A percentile compares a stretch with the other conserved stretches of the same genome.
These are phyloP conservation scores for Sceloporus tristichus DNA, from an alignment of 2,113 vertebrate species.

Conservation along the genomic window DNA sequence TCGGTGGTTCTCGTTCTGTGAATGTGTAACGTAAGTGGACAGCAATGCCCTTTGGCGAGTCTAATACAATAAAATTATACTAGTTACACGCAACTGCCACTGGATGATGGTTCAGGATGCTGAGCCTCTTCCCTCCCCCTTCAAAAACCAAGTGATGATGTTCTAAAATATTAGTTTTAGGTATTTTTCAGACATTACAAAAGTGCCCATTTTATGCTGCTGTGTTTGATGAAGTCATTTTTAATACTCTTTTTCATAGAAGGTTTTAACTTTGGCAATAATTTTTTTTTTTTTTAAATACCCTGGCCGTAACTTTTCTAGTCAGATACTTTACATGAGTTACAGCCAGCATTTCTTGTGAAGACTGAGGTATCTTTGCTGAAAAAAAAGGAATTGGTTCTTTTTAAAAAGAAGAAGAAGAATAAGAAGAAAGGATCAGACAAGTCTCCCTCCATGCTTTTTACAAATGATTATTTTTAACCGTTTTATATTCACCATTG, in stretches of 20 bases:
- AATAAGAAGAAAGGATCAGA: slow-evolving; percentile 50
- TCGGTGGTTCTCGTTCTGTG: slow-evolving; percentile 77
- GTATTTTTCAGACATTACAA: slow-evolving; percentile 82
- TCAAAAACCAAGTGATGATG: slow-evolving; percentile 58
- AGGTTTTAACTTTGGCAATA: slow-evolving; percentile 85
- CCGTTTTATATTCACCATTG: slow-evolving; percentile 80
- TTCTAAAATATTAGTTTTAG: slow-evolving; percentile 77
- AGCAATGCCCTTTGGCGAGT: slow-evolving; percentile 65
- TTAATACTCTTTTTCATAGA: slow-evolving; percentile 83
- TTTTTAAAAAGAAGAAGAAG: slow-evolving; percentile 51
- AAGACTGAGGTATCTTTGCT: slow-evolving; percentile 60
- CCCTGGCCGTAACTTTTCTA: slow-evolving; percentile 77
- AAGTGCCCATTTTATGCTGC: slow-evolving; percentile 88
- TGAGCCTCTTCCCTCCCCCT: slow-evolving; percentile 65
- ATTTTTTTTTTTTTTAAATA: slow-evolving; percentile 73
- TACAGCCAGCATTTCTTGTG: slow-evolving; percentile 74
- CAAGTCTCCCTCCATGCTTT: slow-evolving; percentile 80
- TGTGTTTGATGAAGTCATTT: slow-evolving; percentile 84
- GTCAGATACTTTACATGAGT: slow-evolving; percentile 79
- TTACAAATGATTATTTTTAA: slow-evolving; percentile 81
- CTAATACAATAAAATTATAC: slow-evolving; percentile 49
- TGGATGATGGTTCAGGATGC: slow-evolving; percentile 70
- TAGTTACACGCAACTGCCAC: slow-evolving; percentile 74
- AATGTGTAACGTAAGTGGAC: slow-evolving; percentile 73
- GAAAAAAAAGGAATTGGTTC: slow-evolving; percentile 74